Conservation (phyloP, 1,140 invertebrate species). For the Papilio glaucus region DNA sequence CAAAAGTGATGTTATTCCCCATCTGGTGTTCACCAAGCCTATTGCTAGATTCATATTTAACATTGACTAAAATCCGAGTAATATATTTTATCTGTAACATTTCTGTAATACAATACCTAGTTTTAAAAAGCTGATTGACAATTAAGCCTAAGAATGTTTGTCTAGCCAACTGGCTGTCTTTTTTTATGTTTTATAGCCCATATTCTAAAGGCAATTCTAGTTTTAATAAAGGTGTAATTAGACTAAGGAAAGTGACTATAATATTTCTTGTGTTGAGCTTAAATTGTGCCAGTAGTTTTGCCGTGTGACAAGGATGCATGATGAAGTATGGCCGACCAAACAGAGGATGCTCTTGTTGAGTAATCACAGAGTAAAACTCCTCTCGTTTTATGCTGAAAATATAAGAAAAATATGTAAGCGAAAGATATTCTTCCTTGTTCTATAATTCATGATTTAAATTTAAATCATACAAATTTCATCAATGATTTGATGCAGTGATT, state of each 20-base stretch:
- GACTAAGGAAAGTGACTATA: constrained; percentile 71
- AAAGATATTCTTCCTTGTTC: no score
- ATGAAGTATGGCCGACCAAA: constrained; percentile 70
- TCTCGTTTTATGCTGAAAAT: constrained; percentile 66
- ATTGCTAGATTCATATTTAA: no score
- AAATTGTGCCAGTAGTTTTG: constrained; percentile 56
- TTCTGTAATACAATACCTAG: not conserved
- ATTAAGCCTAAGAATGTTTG: not conserved
- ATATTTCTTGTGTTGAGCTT: constrained; percentile 62
- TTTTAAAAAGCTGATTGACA: not conserved
- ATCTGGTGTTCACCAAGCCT: no score
- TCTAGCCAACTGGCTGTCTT: not conserved
- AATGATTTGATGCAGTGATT: no score
- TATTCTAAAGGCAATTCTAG: constrained; percentile 77
- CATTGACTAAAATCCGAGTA: no score
- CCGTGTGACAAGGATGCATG: constrained; percentile 72
- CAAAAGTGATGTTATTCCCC: no score
- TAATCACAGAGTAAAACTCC: constrained; percentile 70
- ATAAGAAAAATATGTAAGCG: constrained; percentile 57
- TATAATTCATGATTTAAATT: no score
- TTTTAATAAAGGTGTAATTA: constrained; percentile 70
- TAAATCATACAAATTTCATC: no score
- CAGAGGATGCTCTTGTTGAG: constrained; percentile 73
- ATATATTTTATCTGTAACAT: no score
- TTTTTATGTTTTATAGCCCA: constrained; percentile 50